Conservation (phyloP, 2,113 vertebrate genomes). For the Pteruthius melanotis region DNA sequence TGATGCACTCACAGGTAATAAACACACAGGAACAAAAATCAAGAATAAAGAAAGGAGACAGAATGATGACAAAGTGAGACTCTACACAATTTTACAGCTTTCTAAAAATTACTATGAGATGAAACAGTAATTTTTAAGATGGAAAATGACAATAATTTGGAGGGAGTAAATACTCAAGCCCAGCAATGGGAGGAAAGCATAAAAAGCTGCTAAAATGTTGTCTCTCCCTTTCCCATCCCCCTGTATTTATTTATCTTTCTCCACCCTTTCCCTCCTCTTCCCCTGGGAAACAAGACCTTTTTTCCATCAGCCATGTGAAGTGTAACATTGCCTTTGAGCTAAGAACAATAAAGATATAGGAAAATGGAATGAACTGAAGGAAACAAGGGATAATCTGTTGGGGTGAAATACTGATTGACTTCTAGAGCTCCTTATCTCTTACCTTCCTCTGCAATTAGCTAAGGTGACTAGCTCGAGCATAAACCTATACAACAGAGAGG, state of each 20-base stretch:
- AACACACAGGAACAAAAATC: neutral
- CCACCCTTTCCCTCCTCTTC: accelerated
- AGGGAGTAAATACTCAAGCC: neutral
- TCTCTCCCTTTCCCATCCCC: neutral
- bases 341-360: neutral
- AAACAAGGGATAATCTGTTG: neutral
- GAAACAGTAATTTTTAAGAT: neutral
- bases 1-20: neutral
- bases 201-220: neutral
- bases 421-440: neutral
- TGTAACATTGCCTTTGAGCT: neutral
- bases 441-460: neutral
- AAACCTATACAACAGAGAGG: neutral
- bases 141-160: neutral
- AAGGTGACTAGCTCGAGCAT: neutral
- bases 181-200: neutral
- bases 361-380: neutral
- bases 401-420: neutral
- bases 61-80: neutral
- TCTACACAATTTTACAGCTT: neutral
- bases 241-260: neutral
- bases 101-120: neutral
- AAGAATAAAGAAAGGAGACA: neutral
- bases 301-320: neutral
- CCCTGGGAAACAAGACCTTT: neutral